phyloP scores from a whole-genome alignment of 2,888 invertebrate species.

The Invenusta paracnida region DNA sequence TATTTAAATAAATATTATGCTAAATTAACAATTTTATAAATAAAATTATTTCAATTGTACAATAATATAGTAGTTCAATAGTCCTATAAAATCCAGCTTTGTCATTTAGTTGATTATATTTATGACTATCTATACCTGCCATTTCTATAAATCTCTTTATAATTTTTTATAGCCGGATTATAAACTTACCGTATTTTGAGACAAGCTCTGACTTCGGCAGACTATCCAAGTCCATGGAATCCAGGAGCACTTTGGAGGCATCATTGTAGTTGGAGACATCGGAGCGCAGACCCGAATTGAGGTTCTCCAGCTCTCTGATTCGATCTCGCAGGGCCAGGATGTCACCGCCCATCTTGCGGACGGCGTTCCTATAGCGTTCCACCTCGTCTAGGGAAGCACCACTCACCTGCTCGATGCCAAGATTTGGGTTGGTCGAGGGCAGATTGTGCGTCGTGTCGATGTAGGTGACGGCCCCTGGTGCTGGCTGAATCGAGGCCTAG shows the following conservation, averaged over 20 bases:
- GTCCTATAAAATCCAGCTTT: no score
- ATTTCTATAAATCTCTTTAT: neutral
- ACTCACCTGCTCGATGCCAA: neutral
- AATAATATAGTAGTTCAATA: no score
- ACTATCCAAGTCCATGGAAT: slow-evolving; percentile 54
- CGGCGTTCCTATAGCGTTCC: slow-evolving; percentile 54
- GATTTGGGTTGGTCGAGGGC: neutral
- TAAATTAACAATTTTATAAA: no score
- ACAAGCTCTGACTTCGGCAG: slow-evolving; percentile 54
- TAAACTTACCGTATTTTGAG: slow-evolving; percentile 53
- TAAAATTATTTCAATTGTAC: no score
- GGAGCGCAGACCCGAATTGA: slow-evolving; percentile 52
- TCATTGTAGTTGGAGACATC: slow-evolving; percentile 53
- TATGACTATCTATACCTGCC: no score
- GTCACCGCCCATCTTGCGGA: slow-evolving; percentile 57
- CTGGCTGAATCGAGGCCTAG: no score
- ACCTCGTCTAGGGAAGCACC: slow-evolving; percentile 52
- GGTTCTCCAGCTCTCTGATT: slow-evolving; percentile 51
- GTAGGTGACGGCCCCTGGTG: no score
- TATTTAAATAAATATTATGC: no score
- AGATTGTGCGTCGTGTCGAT: no score
- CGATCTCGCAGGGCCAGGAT: slow-evolving; percentile 52
- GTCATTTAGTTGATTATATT: neutral
- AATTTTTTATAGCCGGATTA: no score
- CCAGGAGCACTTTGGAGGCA: slow-evolving; percentile 52